A percentile compares a stretch with the other conserved stretches of the same genome.
Conservation (phyloP, 2,888 invertebrate genomes). For the Chrysolina haemoptera region DNA sequence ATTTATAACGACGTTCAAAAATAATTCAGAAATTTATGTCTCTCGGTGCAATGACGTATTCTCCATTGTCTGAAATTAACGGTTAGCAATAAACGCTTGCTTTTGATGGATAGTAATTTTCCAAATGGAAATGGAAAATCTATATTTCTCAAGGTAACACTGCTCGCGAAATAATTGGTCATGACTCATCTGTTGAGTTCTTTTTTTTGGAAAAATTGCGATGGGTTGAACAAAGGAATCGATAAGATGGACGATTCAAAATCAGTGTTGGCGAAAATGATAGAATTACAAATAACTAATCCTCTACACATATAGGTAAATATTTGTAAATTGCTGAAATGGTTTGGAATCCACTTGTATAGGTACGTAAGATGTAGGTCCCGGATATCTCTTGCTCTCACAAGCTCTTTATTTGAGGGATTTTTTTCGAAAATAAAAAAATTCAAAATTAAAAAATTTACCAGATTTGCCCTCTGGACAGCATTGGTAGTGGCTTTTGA, state of each 20-base stretch:
- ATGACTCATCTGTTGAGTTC: not conserved
- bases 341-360: no score
- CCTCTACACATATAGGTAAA: no score
- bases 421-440: no score
- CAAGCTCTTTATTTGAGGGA: no score
- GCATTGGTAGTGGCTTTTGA: no score
- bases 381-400: no score
- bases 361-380: no score
- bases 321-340: no score
- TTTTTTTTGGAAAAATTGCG: not conserved
- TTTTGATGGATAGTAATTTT: conserved; percentile 39
- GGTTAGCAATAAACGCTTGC: conserved; percentile 39
- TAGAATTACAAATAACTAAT: not conserved
- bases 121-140: conserved; percentile 34
- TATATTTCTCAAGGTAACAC: conserved; percentile 24
- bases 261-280: not conserved
- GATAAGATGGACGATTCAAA: not conserved
- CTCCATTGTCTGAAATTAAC: conserved; percentile 47
- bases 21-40: conserved; percentile 51
- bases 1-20: conserved; percentile 51
- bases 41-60: conserved; percentile 49
- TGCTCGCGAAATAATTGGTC: conserved; percentile 9
- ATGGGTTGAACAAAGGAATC: not conserved
- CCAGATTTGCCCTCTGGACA: no score
- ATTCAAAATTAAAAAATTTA: no score